These are phyloP conservation scores for Sinella curviseta DNA, from an alignment of 1,140 invertebrate species.

Conservation along the genomic window DNA sequence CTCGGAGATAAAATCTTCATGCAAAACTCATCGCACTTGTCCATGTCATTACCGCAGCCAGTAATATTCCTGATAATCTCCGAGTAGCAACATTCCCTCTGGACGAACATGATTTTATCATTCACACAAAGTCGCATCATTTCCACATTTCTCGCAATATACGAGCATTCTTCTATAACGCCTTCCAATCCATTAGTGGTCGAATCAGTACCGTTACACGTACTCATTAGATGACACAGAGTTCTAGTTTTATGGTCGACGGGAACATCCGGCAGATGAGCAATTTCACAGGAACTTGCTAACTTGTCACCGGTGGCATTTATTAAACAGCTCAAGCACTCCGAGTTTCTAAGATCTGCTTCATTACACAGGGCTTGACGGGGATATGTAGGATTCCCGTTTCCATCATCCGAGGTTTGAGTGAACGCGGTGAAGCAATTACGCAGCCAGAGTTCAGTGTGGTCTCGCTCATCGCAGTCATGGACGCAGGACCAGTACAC, in stretches of 20 bases:
- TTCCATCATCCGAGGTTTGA: not conserved
- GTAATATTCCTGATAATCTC: not conserved
- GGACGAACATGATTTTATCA: not conserved
- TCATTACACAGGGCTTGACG: too few relatives aligned
- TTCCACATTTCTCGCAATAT: not conserved
- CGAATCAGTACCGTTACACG: not conserved
- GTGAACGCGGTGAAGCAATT: not conserved
- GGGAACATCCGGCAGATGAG: not conserved
- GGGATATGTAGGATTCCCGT: too few relatives aligned
- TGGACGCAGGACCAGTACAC: slow-evolving; percentile 5
- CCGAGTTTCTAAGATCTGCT: not conserved
- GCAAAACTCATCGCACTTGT: not conserved
- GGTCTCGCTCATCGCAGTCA: not conserved
- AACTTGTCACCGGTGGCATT: not conserved
- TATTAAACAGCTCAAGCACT: not conserved
- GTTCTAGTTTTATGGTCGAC: not conserved
- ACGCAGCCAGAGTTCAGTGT: not conserved
- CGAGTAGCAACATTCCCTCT: not conserved
- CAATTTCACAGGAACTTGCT: not conserved
- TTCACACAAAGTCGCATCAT: not conserved
- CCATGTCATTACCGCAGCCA: not conserved
- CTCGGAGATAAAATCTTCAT: not conserved
- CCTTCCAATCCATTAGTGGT: not conserved
- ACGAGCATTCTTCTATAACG: not conserved
- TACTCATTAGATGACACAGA: not conserved